Conservation (phyloP, 2,797 vertebrate species). For the Picus viridis region DNA sequence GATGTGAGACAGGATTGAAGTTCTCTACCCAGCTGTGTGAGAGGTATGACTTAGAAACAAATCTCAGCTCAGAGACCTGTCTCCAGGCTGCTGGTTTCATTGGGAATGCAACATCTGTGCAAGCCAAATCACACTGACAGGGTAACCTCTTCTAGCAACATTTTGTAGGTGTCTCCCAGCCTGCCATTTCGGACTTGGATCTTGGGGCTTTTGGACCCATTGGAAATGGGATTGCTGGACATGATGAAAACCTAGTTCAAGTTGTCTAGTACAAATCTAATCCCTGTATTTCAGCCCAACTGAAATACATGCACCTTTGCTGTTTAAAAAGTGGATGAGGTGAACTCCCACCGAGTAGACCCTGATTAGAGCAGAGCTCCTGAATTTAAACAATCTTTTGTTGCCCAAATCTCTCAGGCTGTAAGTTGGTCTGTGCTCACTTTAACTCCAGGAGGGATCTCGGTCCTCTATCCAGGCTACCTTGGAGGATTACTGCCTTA, state of each 20-base stretch:
- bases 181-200: not conserved
- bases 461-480: not conserved
- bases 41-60: not conserved
- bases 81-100: not conserved
- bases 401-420: accelerated
- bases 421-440: not conserved
- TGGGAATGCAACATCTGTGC: not conserved
- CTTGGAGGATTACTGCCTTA: not conserved
- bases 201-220: not conserved
- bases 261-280: not conserved
- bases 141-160: accelerated
- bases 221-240: not conserved
- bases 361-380: not conserved
- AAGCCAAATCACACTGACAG: accelerated
- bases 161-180: not conserved
- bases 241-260: not conserved
- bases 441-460: not conserved
- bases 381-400: not conserved
- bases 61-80: not conserved
- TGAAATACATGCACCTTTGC: not conserved
- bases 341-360: not conserved
- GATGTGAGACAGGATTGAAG: not conserved
- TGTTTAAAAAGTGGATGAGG: not conserved
- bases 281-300: not conserved
- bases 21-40: accelerated